Base-by-base conservation (phyloP, 2,888 invertebrate species). In the Harpagoxenus sublaevis region DNA sequence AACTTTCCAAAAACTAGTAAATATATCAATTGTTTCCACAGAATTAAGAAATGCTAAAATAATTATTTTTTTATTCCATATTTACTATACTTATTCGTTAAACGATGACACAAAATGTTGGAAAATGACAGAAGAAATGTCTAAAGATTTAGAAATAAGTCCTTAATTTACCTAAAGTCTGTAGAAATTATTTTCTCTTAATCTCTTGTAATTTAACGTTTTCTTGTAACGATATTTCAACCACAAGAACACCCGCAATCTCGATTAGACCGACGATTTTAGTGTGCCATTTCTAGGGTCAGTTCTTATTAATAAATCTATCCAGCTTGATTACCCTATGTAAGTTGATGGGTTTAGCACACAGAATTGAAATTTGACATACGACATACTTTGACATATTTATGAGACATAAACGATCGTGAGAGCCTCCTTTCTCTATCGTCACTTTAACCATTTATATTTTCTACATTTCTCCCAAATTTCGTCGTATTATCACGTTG, bases 321-420 rank as follows among this genome's bases (percentile, higher is more conserved):
- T 90, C 92, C 91, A 91, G 87, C 78, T 89, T 88, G 92, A 93
- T 93, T 93, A 91, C 85, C 87, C 86, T 84, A 89, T 88, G 86
- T 88, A 0, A 91, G 92, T 91, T 88, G 86, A 89, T 85, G 84
- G 85, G 70, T 84, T 75, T 85, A 82, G 9, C 42, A 77, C 86
- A 86, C 57, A 83, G 60, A 48, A 65, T 62, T 73, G n/a, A 57
- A 82, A 84, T 70, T 86, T 78, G 84, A 75, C 79, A 77, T 78
- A 86, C 51, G 18, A 51, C 84, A 92, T 89, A 90, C 85, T 91
- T 89, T 89, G 90, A 91, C 92, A 79, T 87, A 89, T 89, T 89
- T 89, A 89, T 91, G 89, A 83, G 87, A 87, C 85, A 83, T 75
- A 66, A 85, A 86, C 77, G 75, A 90, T 86, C 79, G 45, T 53